Evolutionary conservation across 2,113 vertebrate species (phyloP).

Genomic region (Myrmophylax atrothorax): DNA sequence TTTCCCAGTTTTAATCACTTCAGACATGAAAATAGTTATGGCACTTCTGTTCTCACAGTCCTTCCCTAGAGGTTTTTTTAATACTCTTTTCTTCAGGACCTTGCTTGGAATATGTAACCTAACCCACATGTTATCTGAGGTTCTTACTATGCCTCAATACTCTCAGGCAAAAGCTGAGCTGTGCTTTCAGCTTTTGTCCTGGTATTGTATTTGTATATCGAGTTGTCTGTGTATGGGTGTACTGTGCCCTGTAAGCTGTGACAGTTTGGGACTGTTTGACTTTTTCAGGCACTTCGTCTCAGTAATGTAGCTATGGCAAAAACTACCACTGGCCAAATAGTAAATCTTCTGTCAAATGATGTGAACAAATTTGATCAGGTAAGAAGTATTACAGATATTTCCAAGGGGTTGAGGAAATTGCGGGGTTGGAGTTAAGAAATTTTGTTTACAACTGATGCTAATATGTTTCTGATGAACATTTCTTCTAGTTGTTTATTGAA

Average conservation of each 20-base stretch:
- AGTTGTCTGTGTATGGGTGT: neutral
- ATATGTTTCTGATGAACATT: neutral
- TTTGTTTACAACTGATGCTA: neutral
- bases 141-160: neutral
- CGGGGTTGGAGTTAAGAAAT: neutral
- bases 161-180: neutral
- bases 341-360: slow-evolving; percentile 95
- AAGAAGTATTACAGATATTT: neutral
- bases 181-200: neutral
- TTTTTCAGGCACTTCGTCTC: slow-evolving; percentile 85
- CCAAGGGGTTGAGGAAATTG: neutral
- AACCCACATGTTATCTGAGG: neutral
- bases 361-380: slow-evolving; percentile 97
- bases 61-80: neutral
- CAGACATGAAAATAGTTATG: neutral
- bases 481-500: neutral
- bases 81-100: neutral
- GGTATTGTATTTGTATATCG: neutral
- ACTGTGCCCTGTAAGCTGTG: neutral
- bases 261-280: neutral
- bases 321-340: slow-evolving; percentile 96
- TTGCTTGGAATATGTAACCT: neutral
- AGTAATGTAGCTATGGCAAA: slow-evolving; percentile 87
- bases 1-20: neutral
- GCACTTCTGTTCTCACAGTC: neutral